A percentile compares a stretch with the other conserved stretches of the same genome.
These are phyloP conservation scores for Condylura cristata DNA, from an alignment of 2,113 vertebrate genomes.

Conservation along the genomic window DNA sequence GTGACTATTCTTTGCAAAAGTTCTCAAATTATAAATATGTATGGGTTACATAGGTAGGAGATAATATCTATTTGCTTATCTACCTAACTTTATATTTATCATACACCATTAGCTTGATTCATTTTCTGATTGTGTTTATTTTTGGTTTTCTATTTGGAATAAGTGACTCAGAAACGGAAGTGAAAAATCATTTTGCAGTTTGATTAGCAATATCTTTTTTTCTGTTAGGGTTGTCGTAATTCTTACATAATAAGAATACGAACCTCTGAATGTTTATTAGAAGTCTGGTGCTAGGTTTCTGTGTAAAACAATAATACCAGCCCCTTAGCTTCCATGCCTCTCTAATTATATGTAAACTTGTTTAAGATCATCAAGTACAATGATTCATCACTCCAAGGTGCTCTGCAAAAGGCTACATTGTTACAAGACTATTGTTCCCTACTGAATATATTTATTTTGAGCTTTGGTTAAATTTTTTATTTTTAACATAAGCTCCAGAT, in stretches of 20 bases:
- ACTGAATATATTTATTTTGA: constrained; percentile 79
- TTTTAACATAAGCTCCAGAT: constrained; percentile 78
- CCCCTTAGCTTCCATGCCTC: constrained; percentile 64
- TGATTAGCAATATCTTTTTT: constrained; percentile 69
- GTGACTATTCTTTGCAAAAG: constrained; percentile 11
- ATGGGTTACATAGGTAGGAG: background rate
- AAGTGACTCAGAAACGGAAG: constrained; percentile 81
- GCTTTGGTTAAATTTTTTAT: constrained; percentile 75
- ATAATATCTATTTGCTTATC: background rate
- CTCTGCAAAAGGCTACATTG: constrained; percentile 54
- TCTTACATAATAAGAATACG: constrained; percentile 75
- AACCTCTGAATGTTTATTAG: constrained; percentile 70
- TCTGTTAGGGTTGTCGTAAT: constrained; percentile 69
- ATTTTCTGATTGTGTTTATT: constrained; percentile 75
- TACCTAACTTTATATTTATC: background rate
- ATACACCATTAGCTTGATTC: constrained; percentile 66
- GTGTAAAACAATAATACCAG: constrained; percentile 73
- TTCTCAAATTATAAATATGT: constrained; percentile 18
- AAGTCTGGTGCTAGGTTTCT: constrained; percentile 62
- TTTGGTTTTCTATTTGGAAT: constrained; percentile 77
- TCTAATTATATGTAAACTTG: constrained; percentile 77
- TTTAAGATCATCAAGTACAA: constrained; percentile 71
- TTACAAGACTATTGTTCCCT: constrained; percentile 74
- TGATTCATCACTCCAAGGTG: constrained; percentile 72
- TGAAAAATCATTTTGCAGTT: constrained; percentile 81